Percentiles rank a stretch among this genome's conserved stretches.
These are phyloP conservation scores for Melipona beecheii DNA, from an alignment of 2,888 invertebrate genomes.

Conservation along the genomic window DNA sequence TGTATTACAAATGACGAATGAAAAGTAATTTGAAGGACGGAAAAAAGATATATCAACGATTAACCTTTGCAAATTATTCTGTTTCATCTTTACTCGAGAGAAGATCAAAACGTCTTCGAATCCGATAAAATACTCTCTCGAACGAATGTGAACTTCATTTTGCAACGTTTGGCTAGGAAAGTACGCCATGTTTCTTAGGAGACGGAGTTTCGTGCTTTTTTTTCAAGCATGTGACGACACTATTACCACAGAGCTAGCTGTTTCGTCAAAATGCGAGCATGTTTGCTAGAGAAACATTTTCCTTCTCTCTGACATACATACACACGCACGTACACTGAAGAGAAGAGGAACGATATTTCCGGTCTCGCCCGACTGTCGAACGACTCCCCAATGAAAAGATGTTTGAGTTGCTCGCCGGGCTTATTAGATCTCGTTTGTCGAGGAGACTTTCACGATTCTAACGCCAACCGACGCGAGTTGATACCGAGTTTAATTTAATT, in stretches of 20 bases:
- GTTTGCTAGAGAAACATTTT: slow-evolving; percentile 1
- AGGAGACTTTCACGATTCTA: neutral
- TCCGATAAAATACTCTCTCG: neutral
- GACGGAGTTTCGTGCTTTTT: neutral
- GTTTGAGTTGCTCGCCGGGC: neutral
- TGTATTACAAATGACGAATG: neutral
- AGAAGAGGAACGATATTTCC: slow-evolving; percentile 5
- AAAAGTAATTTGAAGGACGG: neutral
- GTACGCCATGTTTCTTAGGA: neutral
- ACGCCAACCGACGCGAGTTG: neutral
- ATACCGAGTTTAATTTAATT: slow-evolving; percentile 29
- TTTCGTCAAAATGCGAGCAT: slow-evolving; percentile 4
- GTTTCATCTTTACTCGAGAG: neutral
- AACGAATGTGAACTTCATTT: neutral
- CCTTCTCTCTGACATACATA: neutral
- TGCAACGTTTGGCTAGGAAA: neutral
- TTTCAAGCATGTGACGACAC: neutral
- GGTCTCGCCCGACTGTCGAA: neutral
- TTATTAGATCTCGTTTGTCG: slow-evolving; percentile 18
- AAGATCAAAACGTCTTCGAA: neutral
- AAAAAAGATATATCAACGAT: neutral
- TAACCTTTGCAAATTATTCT: neutral
- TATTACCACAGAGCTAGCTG: slow-evolving; percentile 6
- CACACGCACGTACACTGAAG: too few relatives aligned
- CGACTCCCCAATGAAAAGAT: slow-evolving; percentile 12